Evolutionary conservation across 2,113 vertebrate genomes (phyloP).

Genomic region (Hydrochoerus hydrochaeris): DNA sequence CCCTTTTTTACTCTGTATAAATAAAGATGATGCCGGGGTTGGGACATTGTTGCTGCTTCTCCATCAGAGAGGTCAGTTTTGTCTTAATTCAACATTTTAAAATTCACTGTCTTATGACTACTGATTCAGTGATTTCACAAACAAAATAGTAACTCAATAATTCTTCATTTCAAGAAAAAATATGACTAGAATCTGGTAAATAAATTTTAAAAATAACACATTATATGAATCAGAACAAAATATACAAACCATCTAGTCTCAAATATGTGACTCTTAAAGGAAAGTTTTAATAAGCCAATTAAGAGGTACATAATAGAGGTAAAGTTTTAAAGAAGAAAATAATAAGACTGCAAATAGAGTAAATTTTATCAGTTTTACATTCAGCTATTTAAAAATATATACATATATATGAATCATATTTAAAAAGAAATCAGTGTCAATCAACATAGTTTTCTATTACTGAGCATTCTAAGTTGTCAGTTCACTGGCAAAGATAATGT

Average conservation of each 20-base stretch:
- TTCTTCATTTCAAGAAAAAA: background rate
- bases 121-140: background rate
- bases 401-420: background rate
- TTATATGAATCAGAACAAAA: background rate
- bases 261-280: background rate
- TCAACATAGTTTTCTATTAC: background rate
- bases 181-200: background rate
- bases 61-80: background rate
- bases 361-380: background rate
- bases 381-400: background rate
- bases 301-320: background rate
- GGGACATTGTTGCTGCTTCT: too few species aligned
- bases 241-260: background rate
- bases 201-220: background rate
- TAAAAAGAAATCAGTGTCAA: background rate
- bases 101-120: background rate
- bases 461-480: background rate
- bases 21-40: too few species aligned
- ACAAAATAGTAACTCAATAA: background rate
- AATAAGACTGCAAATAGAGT: background rate
- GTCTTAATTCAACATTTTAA: background rate
- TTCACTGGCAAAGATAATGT: background rate
- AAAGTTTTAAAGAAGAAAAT: background rate
- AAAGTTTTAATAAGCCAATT: background rate
- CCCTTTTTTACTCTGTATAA: too few species aligned